Conservation (phyloP, 2,113 vertebrate genomes). For the Neolamprologus variostigma region DNA sequence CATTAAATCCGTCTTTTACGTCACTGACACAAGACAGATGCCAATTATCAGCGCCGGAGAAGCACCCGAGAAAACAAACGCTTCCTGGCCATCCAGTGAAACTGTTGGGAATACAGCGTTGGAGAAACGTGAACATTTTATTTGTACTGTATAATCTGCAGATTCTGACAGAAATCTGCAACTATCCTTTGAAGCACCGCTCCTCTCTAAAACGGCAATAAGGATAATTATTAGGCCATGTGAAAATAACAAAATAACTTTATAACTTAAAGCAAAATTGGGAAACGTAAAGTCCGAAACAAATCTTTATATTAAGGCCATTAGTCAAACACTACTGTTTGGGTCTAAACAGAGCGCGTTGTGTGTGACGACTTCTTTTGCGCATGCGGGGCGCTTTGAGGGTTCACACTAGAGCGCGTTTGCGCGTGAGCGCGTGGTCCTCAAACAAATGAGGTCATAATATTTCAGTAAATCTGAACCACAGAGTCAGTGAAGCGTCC, state of each 20-base stretch:
- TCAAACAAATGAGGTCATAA: neutral
- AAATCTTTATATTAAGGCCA: neutral
- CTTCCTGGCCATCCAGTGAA: neutral
- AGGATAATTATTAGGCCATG: neutral
- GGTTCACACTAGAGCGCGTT: neutral
- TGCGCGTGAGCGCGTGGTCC: neutral
- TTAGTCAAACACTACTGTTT: neutral
- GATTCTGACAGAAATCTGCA: neutral
- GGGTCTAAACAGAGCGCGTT: neutral
- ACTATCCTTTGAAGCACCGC: neutral
- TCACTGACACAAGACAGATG: neutral
- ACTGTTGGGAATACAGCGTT: neutral
- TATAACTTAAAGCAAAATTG: neutral
- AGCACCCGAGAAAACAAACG: neutral
- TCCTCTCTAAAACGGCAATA: neutral
- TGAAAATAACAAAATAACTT: neutral
- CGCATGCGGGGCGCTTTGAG: neutral
- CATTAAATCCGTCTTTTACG: neutral
- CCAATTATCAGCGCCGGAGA: neutral
- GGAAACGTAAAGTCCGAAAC: neutral
- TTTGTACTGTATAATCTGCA: neutral
- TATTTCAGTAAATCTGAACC: neutral
- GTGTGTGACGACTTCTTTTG: neutral
- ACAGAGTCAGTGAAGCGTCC: neutral
- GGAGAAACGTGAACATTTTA: neutral